phyloP scores from a whole-genome alignment of 2,888 invertebrate species.

The Spodoptera exigua region DNA sequence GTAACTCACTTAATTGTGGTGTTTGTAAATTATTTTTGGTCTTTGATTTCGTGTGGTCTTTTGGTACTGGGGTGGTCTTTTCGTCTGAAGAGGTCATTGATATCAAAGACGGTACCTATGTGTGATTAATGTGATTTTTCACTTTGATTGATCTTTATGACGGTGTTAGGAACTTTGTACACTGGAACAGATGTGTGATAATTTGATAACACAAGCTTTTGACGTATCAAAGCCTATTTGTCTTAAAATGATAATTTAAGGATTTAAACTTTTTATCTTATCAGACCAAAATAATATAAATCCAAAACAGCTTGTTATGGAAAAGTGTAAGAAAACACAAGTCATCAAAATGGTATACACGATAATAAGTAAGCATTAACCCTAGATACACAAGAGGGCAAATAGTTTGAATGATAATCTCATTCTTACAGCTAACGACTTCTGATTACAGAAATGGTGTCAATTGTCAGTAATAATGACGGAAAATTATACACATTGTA shows the following conservation, averaged over 20 bases:
- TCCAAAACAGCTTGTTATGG: too few species aligned
- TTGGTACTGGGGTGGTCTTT: conserved; percentile 35
- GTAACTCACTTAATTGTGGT: conserved; percentile 34
- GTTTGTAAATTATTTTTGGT: conserved; percentile 17
- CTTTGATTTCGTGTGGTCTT: conserved; percentile 35
- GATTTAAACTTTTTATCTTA: too few species aligned
- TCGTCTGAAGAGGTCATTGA: background rate
- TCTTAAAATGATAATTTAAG: too few species aligned
- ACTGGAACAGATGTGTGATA: background rate
- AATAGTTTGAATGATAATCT: conserved; percentile 39
- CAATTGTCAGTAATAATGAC: conserved; percentile 61
- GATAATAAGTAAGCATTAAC: background rate
- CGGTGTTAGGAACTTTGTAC: background rate
- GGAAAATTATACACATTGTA: conserved; percentile 61
- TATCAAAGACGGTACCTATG: background rate
- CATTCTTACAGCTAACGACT: conserved; percentile 54
- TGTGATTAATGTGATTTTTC: background rate
- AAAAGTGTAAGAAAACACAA: background rate
- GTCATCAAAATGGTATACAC: background rate
- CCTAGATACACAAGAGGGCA: conserved; percentile 19
- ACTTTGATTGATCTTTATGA: too few species aligned
- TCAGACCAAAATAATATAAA: too few species aligned
- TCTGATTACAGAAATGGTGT: conserved; percentile 61
- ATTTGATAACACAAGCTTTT: too few species aligned
- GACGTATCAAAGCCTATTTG: too few species aligned